Base-by-base conservation (phyloP, 2,113 vertebrate species). In the Tenebrosternarchus preto region DNA sequence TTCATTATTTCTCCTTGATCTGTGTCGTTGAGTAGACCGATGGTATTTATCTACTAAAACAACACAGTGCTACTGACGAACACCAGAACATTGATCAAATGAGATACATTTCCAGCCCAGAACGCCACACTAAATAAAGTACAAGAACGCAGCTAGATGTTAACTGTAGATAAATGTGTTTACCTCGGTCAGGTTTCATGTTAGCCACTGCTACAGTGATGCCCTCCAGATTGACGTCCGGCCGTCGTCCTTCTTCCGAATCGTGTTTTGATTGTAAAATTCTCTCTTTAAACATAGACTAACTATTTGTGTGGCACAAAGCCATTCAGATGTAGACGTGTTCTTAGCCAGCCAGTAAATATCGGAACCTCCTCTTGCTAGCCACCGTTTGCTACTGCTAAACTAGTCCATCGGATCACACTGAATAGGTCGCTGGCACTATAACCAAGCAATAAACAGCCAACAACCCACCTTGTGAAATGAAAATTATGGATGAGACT, bases 151-250 rank as follows among this genome's bases (percentile, higher is more conserved):
- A 50, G 43, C 43, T 11, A 9, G 43, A 15, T 50, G 43, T 50
- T 50, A 1, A 50, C 11, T 50, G 43, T 50, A 12, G 43, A 50
- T 9, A 50, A 50, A 50, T 15, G 1, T 50, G 43, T 90, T 92
- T 96, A 98, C 97, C 97, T 98, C 95, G 88, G 83, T 98, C 96
- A 76, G 96, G 87, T 94, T 98, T 99, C 97, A 99, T 98, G 88
- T 92, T 94, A 86, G 89, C 90, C 91, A 92, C 90, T 85, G 83
- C 89, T 91, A 92, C 90, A 85, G 83, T 88, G 88, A 84, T 66
- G 87, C 46, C 88, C 86, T 88, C 85, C 68, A 22, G 69, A 39
- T 71, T 46, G 59, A 53, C 73, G 4, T 24, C 55, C 56, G 82
- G 82, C 82, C 31, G 73, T 88, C 80, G 84, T 76, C 73, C 33